These are phyloP conservation scores for Alectoris magna DNA, from an alignment of 2,797 vertebrate species.

Conservation along the genomic window DNA sequence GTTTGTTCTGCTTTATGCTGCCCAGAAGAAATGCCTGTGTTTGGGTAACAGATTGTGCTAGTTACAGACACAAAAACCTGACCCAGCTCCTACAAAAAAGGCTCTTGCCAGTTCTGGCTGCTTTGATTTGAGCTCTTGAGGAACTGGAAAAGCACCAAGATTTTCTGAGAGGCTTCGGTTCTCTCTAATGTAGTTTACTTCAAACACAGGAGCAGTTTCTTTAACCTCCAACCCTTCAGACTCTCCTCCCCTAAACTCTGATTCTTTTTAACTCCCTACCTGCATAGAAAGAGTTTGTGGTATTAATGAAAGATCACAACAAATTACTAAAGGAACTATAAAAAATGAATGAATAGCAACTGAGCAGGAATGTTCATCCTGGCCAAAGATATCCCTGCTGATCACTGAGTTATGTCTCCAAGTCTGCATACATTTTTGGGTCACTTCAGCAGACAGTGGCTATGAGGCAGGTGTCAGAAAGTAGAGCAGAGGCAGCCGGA, in stretches of 20 bases:
- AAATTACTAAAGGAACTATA: not conserved
- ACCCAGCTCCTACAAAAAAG: not conserved
- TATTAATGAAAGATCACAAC: not conserved
- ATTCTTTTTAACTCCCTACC: not conserved
- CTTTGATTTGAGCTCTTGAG: not conserved
- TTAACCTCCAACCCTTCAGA: not conserved
- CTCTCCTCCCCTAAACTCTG: not conserved
- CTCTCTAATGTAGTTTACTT: not conserved
- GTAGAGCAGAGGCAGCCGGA: not conserved
- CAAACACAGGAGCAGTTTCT: not conserved
- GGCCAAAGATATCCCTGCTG: not conserved
- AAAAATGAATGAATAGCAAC: not conserved
- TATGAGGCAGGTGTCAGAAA: not conserved
- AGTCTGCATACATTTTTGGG: not conserved
- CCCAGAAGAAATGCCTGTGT: not conserved
- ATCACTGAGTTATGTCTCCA: not conserved
- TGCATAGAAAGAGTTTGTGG: not conserved
- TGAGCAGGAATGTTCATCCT: not conserved
- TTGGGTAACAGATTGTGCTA: not conserved
- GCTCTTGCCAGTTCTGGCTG: rapidly evolving
- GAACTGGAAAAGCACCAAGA: not conserved
- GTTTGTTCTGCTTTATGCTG: not conserved
- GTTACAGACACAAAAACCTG: not conserved
- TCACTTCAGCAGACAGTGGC: not conserved
- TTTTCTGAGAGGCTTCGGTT: not conserved